Evolutionary conservation across 2,888 invertebrate species (phyloP), one percentile per base, ranked within the genome.

Genomic region (Phyllotreta striolata): DNA sequence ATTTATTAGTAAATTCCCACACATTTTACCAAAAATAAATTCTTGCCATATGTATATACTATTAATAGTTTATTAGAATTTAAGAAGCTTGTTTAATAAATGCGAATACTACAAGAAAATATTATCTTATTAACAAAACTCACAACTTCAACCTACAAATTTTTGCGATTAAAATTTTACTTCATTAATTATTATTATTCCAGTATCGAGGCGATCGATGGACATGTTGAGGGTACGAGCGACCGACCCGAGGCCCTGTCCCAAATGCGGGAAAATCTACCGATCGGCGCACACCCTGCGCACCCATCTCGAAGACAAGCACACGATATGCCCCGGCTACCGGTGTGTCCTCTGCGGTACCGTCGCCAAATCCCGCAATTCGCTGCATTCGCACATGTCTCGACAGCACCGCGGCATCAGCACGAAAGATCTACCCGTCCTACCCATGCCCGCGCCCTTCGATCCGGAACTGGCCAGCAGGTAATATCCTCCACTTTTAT

Each of bases 241-340:
- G 7, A 95, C 95, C 14, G 95, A 95, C 83, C 95, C 95, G 1
- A 85, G 95, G 46, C 95, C 95, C 1, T 95, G 95, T 79, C 95
- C 95, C 9, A 94, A 95, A 79, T 95, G 95, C 80, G 94, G 95
- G 47, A 95, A 95, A 84, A 95, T 95, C 78, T 95, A 95, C 83
- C 86, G 95, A 66, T 94, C 94, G 37, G 95, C 95, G 12, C 95
- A 95, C 83, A 95, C 95, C 9, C 84, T 95, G 73, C 87, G 95
- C 69, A 95, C 95, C 35, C 95, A 95, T 81, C 86, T 95, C 69
- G 95, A 95, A 81, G 95, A 95, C 80, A 95, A 95, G 79, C 95
- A 95, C 81, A 95, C 95, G 39, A 90, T 95, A 75, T 95, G 95
- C 78, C 94, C 94, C 0, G 95, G 95, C 56, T 95, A 95, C 79